Conservation (phyloP, 2,888 invertebrate genomes). For the Zeuzera pyrina region DNA sequence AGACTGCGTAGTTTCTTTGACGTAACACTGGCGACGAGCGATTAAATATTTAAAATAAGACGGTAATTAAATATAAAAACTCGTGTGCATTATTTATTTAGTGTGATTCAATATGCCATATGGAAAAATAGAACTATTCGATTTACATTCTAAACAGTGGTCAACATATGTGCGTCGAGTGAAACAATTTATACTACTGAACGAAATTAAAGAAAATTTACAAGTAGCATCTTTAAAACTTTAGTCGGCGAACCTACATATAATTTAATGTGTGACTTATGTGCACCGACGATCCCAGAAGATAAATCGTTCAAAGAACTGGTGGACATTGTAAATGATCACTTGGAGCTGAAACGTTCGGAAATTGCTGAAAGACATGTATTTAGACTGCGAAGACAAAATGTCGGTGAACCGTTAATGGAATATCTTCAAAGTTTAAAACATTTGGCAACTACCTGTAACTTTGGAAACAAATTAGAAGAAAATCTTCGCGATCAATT, state of each 20-base stretch:
- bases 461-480: constrained; percentile 5
- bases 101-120: no score
- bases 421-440: constrained; percentile 17
- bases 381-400: constrained; percentile 16
- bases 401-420: constrained; percentile 11
- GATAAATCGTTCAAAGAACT: constrained; percentile 12
- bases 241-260: constrained; percentile 7
- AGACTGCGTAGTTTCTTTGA: no score
- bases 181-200: no score
- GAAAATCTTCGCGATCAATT: constrained; percentile 9
- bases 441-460: constrained; percentile 9
- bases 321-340: constrained; percentile 10
- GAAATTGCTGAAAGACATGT: constrained; percentile 19
- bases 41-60: no score
- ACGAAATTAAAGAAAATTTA: constrained; percentile 2
- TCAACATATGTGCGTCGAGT: no score
- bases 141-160: no score
- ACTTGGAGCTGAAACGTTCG: constrained; percentile 16
- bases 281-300: constrained; percentile 14
- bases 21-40: no score
- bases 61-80: no score
- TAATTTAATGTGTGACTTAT: constrained; percentile 19
- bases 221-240: constrained; percentile 6
- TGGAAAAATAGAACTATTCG: no score
- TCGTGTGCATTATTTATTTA: no score